phyloP scores from a whole-genome alignment of 2,888 invertebrate genomes.

The Mantis religiosa region DNA sequence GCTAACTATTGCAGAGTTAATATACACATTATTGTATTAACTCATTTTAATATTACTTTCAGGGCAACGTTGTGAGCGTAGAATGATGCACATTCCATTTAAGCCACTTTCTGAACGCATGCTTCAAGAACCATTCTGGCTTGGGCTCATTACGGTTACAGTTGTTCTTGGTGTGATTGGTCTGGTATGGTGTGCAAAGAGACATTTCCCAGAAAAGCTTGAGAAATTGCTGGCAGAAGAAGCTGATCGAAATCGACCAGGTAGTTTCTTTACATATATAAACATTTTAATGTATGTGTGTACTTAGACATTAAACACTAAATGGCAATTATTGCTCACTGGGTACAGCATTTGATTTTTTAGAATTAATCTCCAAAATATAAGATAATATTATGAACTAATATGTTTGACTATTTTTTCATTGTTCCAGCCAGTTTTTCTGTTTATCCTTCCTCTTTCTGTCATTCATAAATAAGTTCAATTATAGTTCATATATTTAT shows the following conservation, averaged over 20 bases:
- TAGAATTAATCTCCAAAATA: too few species aligned
- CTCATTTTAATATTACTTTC: slow-evolving; percentile 24
- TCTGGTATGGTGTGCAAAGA: slow-evolving; percentile 76
- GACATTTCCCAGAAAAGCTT: slow-evolving; percentile 82
- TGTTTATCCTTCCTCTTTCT: too few species aligned
- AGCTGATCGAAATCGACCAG: slow-evolving; percentile 66
- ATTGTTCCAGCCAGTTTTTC: too few species aligned
- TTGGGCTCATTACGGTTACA: slow-evolving; percentile 80
- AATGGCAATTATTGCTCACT: too few species aligned
- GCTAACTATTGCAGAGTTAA: too few species aligned
- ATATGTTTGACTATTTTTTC: too few species aligned
- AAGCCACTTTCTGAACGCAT: slow-evolving; percentile 73
- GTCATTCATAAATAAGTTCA: too few species aligned
- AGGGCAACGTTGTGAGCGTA: slow-evolving; percentile 62
- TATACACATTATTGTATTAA: not conserved
- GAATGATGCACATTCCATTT: slow-evolving; percentile 65
- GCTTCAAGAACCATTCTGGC: slow-evolving; percentile 85
- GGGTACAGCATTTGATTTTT: too few species aligned
- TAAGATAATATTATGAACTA: too few species aligned
- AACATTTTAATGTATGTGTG: too few species aligned
- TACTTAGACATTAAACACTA: too few species aligned
- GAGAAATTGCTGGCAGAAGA: slow-evolving; percentile 79
- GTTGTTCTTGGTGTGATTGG: slow-evolving; percentile 75
- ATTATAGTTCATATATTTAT: too few species aligned
- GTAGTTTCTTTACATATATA: slow-evolving; percentile 41